Evolutionary conservation across 2,888 invertebrate genomes (phyloP).

Genomic region (Pedicia rivosa): DNA sequence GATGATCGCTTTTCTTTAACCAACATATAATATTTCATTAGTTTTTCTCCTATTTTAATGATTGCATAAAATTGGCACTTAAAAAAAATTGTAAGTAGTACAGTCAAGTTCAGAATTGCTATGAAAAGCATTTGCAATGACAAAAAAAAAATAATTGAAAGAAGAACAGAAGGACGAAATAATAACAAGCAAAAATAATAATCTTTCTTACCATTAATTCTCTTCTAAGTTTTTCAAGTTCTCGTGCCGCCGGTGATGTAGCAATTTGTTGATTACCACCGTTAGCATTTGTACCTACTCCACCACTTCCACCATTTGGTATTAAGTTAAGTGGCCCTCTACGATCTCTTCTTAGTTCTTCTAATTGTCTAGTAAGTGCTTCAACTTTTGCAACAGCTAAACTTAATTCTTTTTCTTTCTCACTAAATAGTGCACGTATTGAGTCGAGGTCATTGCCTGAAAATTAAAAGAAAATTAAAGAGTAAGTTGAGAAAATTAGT

Average conservation of each 20-base stretch:
- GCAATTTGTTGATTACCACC: conserved; percentile 34
- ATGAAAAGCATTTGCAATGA: too few relatives aligned
- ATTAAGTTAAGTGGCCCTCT: conserved; percentile 35
- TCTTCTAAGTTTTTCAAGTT: conserved; percentile 80
- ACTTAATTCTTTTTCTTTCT: conserved; percentile 92
- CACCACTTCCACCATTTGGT: conserved; percentile 16
- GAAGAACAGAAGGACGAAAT: too few relatives aligned
- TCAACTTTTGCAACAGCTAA: conserved; percentile 97
- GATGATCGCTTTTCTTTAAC: too few relatives aligned
- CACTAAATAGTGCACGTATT: conserved; percentile 89
- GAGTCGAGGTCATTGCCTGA: conserved; percentile 93
- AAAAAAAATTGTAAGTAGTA: too few relatives aligned
- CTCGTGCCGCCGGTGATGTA: conserved; percentile 60
- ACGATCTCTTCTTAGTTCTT: conserved; percentile 65
- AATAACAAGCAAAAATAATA: too few relatives aligned
- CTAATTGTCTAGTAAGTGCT: conserved; percentile 85
- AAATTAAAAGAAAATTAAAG: too few relatives aligned
- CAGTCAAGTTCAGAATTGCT: too few relatives aligned
- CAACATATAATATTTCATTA: too few relatives aligned
- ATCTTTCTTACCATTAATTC: conserved; percentile 84
- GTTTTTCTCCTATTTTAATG: too few relatives aligned
- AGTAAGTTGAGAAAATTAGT: too few relatives aligned
- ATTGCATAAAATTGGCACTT: too few relatives aligned
- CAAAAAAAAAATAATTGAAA: too few relatives aligned
- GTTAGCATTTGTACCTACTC: conserved; percentile 15